These are phyloP conservation scores for Chalcosyrphus nemorum DNA, from an alignment of 2,888 invertebrate species.

Conservation along the genomic window DNA sequence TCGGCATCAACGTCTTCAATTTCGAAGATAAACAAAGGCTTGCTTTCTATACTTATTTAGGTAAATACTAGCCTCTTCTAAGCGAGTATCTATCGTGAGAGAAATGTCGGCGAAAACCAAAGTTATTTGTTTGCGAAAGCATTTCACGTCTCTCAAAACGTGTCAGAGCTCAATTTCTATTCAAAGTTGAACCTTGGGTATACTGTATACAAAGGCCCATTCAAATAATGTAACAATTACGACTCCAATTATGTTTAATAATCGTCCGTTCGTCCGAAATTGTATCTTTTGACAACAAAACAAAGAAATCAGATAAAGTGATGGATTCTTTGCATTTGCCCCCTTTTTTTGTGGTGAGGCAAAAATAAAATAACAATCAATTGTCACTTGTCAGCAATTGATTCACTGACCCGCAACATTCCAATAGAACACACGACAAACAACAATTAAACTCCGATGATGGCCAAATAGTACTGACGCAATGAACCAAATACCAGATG, in stretches of 20 bases:
- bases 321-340: background rate
- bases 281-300: background rate
- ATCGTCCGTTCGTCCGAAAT: background rate
- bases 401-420: background rate
- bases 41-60: no score
- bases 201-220: background rate
- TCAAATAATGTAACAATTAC: background rate
- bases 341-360: conserved; percentile 8
- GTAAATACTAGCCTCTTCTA: no score
- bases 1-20: no score
- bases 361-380: background rate
- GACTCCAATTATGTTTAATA: background rate
- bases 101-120: no score
- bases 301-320: background rate
- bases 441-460: background rate
- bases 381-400: conserved; percentile 2
- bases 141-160: no score
- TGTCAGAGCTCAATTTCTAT: background rate
- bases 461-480: conserved; percentile 1
- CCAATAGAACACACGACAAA: background rate
- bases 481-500: background rate
- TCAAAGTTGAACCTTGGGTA: background rate
- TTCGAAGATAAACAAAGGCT: no score
- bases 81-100: no score
- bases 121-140: background rate